Base-by-base conservation (phyloP, 1,140 invertebrate species). In the Probaryconus sp. region DNA sequence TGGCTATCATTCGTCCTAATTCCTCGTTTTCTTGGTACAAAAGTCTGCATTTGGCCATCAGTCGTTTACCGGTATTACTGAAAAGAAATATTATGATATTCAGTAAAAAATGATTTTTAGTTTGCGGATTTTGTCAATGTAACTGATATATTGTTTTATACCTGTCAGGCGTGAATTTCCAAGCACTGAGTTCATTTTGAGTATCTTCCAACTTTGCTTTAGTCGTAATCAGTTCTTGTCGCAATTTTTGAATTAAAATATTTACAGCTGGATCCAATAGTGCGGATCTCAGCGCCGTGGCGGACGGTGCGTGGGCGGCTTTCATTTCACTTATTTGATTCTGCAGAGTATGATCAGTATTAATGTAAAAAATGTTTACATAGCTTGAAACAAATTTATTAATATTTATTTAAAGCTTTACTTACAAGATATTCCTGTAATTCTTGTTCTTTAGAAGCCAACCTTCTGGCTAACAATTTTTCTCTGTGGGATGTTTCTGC, bases 21-120 rank as follows among this genome's bases (percentile, higher is more conserved):
- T 99, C 97, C 88, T 99, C 97, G 88, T 99, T 99, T 88, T 99
- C 98, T 86, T 98, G 96, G 83, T 98, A 95, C n/a, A 99, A 88
- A 68, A 98, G 89, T 63, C 96, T 91, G 83, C 97, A 99, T 86
- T 98, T 98, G 3, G 97, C 96, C 97, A 99, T 99, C 56, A 99
- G 89, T 68, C 97, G 92, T 89, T 99, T 99, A 11, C 97, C 97
- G 26, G 97, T 98, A 89, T 98, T 96, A 67, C 92, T 93, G 79
- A 37, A 88, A 84, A 28, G 61, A 45, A 50, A 31, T 64, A 68
- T 47, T 48, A 45, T 43, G 26, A 33, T 14, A 43, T 47, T 50
- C 10, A 14, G 10, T 38, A 53, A 20, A 2, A 38, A 42, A 42
- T 21, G 47, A 45, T n/a, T n/a, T n/a, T n/a, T n/a, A n/a, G n/a